Base-by-base conservation (phyloP, 1,140 invertebrate species). In the Calliopsis andreniformis region DNA sequence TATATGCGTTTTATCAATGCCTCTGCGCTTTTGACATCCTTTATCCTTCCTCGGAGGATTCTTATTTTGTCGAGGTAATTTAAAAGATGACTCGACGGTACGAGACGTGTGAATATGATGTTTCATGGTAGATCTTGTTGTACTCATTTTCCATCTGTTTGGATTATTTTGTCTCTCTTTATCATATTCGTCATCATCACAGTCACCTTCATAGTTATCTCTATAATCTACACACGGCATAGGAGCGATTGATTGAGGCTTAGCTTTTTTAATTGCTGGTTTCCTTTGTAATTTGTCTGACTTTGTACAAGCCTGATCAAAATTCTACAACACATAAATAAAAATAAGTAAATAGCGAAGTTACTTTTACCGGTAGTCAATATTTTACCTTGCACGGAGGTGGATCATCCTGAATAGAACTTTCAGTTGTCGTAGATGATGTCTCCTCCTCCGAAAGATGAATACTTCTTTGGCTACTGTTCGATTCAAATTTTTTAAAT, bases 381-480 rank as follows among this genome's bases (percentile, higher is more conserved):
- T n/a, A 30, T 58, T 72, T 77, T 43, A 84, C 79, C 51, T 86
- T 85, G 53, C 82, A 81, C 0, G 72, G 35, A 4, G 66, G 55
- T n/a, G 82, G 68, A 71, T 93, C 93, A 72, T 95, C 94, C 23
- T 94, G 92, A 73, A 92, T 90, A 5, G 94, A 95, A 79, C 94
- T 95, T 84, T 96, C 95, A 14, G 95, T 96, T 7, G 95, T 96
- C 0, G 95, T 95, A 1, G 95, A 96, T 14, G 95, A 96, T 2
- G 94, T 94, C 80, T 96, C 95, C 84, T 95, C 95, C 86, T 95
- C 94, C 14, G 91, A 92, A 76, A 89, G 92, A 78, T 90, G 88
- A 78, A 89, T 78, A 8, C 76, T 77, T 78, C 91, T 89, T 67
- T 91, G 89, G 87, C 83, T 87, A 86, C 80, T 76, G 77, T 79